Evolutionary conservation across 2,888 invertebrate genomes (phyloP).

Genomic region (Operophtera brumata): DNA sequence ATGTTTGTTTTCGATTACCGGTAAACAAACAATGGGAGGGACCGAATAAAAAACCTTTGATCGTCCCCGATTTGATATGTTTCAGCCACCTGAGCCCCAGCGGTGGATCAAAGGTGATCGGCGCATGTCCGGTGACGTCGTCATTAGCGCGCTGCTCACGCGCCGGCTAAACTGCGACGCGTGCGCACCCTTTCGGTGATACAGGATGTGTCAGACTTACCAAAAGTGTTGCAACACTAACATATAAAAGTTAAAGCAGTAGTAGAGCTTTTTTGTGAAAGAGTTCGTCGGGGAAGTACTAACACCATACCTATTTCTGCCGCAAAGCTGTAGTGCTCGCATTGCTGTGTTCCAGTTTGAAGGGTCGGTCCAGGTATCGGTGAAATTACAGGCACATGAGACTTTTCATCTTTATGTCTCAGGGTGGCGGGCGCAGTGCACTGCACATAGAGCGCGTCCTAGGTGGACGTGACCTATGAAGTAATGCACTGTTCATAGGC

Average conservation of each 20-base stretch:
- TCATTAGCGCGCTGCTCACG: conserved; percentile 75
- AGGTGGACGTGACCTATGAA: too few species aligned
- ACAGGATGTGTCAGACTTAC: conserved; percentile 46
- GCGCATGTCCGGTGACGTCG: conserved; percentile 42
- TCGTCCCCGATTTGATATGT: conserved; percentile 15
- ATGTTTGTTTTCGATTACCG: too few species aligned
- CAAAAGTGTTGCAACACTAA: background rate
- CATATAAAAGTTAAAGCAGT: background rate
- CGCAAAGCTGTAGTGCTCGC: too few species aligned
- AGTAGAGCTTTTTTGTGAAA: background rate
- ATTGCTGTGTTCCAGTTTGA: too few species aligned
- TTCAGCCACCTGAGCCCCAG: conserved; percentile 31
- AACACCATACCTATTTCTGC: too few species aligned
- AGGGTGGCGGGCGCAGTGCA: too few species aligned
- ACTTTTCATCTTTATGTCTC: too few species aligned
- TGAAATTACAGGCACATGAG: too few species aligned
- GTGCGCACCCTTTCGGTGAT: conserved; percentile 60
- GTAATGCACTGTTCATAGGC: too few species aligned
- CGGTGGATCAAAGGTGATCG: conserved; percentile 39
- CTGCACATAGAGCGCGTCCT: too few species aligned
- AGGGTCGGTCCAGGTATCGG: too few species aligned
- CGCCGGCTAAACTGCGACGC: conserved; percentile 73
- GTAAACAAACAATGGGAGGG: too few species aligned
- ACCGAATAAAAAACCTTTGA: conserved; percentile 16
- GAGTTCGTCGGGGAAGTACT: background rate